A percentile compares a stretch with the other conserved stretches of the same genome.
These are phyloP conservation scores for Arrhamphus sclerolepis DNA, from an alignment of 2,797 vertebrate species.

Conservation along the genomic window DNA sequence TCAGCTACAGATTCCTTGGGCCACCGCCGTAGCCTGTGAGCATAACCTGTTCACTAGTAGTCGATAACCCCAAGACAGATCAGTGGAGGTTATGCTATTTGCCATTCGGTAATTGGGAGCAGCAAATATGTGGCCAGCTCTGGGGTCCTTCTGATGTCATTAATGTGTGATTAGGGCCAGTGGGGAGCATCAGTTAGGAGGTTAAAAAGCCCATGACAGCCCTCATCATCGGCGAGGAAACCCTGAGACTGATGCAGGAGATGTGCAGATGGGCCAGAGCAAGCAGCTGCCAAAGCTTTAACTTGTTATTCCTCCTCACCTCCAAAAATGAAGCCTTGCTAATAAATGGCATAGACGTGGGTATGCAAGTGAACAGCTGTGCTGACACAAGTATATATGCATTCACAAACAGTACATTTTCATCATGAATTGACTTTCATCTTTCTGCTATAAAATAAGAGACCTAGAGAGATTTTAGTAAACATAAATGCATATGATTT, in stretches of 20 bases:
- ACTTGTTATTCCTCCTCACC: constrained; percentile 96
- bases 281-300: constrained; percentile 90
- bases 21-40: constrained; percentile 60
- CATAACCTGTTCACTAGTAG: constrained; percentile 72
- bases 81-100: constrained; percentile 74
- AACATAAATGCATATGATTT: constrained; percentile 43
- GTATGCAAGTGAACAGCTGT: constrained; percentile 24
- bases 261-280: constrained; percentile 93
- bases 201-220: constrained; percentile 99
- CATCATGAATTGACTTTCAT: constrained; percentile 6
- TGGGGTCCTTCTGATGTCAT: constrained; percentile 99
- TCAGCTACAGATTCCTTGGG: constrained; percentile 64
- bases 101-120: constrained; percentile 78
- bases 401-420: constrained; percentile 8
- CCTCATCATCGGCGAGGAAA: constrained; percentile 99
- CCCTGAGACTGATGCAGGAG: constrained; percentile 94
- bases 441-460: neutral
- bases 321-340: constrained; percentile 82
- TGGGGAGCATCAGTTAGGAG: constrained; percentile 99
- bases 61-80: constrained; percentile 72
- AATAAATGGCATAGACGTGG: constrained; percentile 62
- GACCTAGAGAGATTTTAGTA: constrained; percentile 23
- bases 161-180: constrained; percentile 99
- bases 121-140: constrained; percentile 92
- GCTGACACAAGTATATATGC: constrained; percentile 21